phyloP scores from a whole-genome alignment of 2,797 vertebrate genomes.

The Dermochelys coriacea region DNA sequence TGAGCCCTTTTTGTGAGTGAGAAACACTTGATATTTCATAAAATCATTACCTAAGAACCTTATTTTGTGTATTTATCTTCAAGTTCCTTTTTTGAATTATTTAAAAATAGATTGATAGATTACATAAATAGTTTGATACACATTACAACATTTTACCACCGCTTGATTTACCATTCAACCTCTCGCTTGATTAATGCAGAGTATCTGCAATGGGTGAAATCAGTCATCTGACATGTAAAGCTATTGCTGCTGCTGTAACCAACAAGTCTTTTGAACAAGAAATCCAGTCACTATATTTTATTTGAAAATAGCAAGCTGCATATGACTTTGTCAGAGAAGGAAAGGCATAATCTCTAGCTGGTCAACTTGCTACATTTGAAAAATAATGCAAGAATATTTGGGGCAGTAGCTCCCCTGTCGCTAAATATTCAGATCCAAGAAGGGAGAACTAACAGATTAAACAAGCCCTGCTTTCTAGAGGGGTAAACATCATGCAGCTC shows the following conservation, averaged over 20 bases:
- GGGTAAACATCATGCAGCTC: background rate
- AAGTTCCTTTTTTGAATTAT: background rate
- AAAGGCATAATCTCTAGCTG: background rate
- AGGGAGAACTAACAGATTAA: background rate
- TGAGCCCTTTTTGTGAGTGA: background rate
- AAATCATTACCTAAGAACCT: background rate
- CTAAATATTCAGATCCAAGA: background rate
- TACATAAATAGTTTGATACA: background rate
- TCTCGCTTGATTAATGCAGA: background rate
- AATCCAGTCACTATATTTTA: background rate
- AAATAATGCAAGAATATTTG: rapidly evolving
- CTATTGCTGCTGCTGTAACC: background rate
- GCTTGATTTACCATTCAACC: no score
- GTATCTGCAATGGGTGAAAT: rapidly evolving
- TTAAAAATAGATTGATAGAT: background rate
- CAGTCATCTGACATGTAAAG: background rate
- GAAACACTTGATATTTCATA: background rate
- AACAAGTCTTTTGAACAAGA: background rate
- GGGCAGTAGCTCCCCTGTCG: background rate
- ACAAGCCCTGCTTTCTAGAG: background rate
- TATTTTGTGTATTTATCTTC: background rate
- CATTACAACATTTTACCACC: background rate
- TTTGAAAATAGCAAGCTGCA: background rate
- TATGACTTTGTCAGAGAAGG: background rate
- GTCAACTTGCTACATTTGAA: background rate